Base-by-base conservation (phyloP, 2,113 vertebrate genomes). In the Sinocyclocheilus rhinocerous region DNA sequence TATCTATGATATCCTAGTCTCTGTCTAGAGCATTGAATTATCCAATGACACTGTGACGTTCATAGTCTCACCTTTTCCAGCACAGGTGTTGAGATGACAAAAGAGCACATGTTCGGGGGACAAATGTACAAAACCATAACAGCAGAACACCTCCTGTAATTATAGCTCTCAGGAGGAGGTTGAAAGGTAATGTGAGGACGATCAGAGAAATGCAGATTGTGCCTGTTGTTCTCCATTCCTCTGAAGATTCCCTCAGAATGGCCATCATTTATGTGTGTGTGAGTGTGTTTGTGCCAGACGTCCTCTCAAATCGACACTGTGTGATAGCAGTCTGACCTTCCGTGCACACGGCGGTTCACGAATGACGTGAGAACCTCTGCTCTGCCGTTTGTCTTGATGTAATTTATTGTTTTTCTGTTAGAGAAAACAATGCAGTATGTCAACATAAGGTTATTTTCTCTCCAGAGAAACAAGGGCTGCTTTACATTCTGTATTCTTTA, bases 381-480 rank as follows among this genome's bases (percentile, higher is more conserved):
- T 26, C 15, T 29, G 24, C 26, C n/a, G 6, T 73, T 48, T 80
- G 84, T 63, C 77, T 16, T 42, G 24, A 50, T 2, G 3, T 61
- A 80, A 42, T 10, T 24, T 33, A 48, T 81, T 81, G 69, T 59
- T 29, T 79, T 84, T 73, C 29, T 13, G 6, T 55, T 11, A 9
- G 26, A 39, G 2, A 50, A 24, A 13, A 42, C 36, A 76, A 45
- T 50, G 22, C 33, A 33, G 7, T 72, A n/a, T 2, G 20, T 48
- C 72, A 48, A 84, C 81, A 87, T 78, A 79, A 77, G 63, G 63
- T 86, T 65, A 22, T 73, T 16, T 36, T n/a, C 18, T 50, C 84
- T 84, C 77, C 4, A 48, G 81, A 82, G 81, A 89, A 86, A 86
- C 55, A 16, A 86, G 69, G 29, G 15, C 80, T 84, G 80, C 26